phyloP scores from a whole-genome alignment of 1,140 invertebrate species.

The Asbolus verrucosus region DNA sequence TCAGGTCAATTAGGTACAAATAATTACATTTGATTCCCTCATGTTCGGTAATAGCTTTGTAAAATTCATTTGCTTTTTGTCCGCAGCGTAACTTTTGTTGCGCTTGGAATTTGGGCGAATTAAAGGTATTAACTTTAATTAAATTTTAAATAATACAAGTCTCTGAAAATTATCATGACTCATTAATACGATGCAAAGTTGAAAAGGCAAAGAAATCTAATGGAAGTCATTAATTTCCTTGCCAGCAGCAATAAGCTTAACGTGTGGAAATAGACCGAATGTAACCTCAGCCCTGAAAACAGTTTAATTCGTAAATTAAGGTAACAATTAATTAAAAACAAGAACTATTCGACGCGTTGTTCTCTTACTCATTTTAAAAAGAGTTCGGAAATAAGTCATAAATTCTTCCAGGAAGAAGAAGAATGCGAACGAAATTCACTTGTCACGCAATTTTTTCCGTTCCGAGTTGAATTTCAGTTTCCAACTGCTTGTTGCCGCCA shows the following conservation, averaged over 20 bases:
- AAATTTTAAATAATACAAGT: constrained; percentile 30
- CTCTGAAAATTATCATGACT: constrained; percentile 9
- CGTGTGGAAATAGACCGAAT: too few species aligned
- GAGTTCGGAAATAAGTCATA: too few species aligned
- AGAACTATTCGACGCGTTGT: too few species aligned
- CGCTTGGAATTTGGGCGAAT: constrained; percentile 7
- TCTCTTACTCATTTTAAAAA: too few species aligned
- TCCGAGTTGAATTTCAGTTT: too few species aligned
- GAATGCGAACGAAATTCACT: too few species aligned
- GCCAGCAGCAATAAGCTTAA: not conserved
- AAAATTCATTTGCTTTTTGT: constrained; percentile 21
- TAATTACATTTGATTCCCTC: constrained; percentile 12
- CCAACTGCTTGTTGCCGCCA: too few species aligned
- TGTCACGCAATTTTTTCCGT: too few species aligned
- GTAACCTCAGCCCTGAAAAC: too few species aligned
- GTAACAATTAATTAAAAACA: too few species aligned
- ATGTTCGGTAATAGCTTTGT: constrained; percentile 1
- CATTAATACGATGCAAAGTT: not conserved
- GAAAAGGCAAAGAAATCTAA: constrained; percentile 4
- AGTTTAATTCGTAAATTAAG: too few species aligned
- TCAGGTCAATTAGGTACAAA: not conserved
- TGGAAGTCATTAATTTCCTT: constrained; percentile 1
- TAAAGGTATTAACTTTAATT: constrained; percentile 35
- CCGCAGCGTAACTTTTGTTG: constrained; percentile 28
- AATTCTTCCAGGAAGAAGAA: too few species aligned